Evolutionary conservation across 2,113 vertebrate genomes (phyloP), one percentile per base, ranked within the genome.

Genomic region (Scolopax mira): DNA sequence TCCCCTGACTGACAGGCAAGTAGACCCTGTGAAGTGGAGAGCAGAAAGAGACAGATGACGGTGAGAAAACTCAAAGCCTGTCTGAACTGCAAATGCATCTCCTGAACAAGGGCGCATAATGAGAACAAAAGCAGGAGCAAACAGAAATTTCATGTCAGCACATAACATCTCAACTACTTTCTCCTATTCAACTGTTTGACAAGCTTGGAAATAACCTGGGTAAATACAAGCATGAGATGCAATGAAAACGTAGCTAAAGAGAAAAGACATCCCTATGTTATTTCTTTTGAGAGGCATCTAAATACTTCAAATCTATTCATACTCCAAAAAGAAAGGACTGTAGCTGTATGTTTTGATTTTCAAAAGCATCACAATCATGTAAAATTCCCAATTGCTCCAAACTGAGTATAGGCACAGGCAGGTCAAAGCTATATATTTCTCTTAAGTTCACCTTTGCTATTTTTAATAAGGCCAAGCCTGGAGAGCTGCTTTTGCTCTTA

Each of bases 391-490:
- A 49, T 54, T 86, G 37, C 41, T 79, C 39, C 64, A 18, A 69
- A 82, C 28, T 6, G 13, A 90, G 8, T 25, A 39, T 16, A 66
- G 33, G 28, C 23, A 61, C 35, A 60, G 61, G 37, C 35, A 77
- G 30, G 69, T 24, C 51, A 66, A 52, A 80, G 31, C 44, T 44
- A 18, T 13, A 11, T 4, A 24, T 66, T 88, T 75, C 84, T 60
- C 69, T 79, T 10, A 84, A 90, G 61, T 75, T 96, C 79, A 82
- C 48, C 60, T 97, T 88, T 74, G 25, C 31, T 81, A 24, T 91
- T 73, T 86, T 83, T 70, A 78, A 70, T 55, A 62, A 42, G 39
- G 25, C 58, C 74, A 46, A 44, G 37, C 41, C 44, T 62, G 8
- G 41, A 93, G 15, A 79, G 18, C 8, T 92, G 44, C 9, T 92